These are phyloP conservation scores for Drosophila bifasciata DNA, from an alignment of 1,140 invertebrate species.

Conservation along the genomic window DNA sequence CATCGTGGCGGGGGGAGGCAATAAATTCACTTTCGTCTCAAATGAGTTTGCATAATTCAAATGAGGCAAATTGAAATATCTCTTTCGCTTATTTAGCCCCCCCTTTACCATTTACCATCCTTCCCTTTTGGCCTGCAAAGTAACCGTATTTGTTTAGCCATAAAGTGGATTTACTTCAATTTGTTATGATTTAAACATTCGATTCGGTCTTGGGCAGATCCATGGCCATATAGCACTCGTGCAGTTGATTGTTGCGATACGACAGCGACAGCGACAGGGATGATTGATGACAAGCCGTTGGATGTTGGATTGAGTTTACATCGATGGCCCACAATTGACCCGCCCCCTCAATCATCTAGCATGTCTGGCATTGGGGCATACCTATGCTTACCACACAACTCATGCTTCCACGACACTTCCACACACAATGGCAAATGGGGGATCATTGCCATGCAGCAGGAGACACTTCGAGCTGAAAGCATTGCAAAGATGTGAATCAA, in stretches of 20 bases:
- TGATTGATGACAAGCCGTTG: conserved; percentile 1
- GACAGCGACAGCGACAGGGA: not conserved
- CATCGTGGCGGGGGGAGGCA: conserved; percentile 34
- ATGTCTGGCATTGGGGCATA: no score
- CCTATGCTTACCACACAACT: no score
- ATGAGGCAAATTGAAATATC: conserved; percentile 56
- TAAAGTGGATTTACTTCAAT: conserved; percentile 55
- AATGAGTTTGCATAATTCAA: conserved; percentile 75
- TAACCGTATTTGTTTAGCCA: conserved; percentile 65
- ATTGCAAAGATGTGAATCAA: conserved; percentile 52
- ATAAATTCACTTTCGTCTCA: conserved; percentile 72
- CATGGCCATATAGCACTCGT: conserved; percentile 16
- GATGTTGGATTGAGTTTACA: not conserved
- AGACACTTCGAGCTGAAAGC: not conserved
- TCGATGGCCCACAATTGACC: not conserved
- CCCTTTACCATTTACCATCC: no score
- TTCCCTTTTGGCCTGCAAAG: conserved; percentile 4
- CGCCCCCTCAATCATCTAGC: not conserved
- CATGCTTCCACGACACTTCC: no score
- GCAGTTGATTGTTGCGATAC: conserved; percentile 17
- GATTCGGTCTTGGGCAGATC: conserved; percentile 1
- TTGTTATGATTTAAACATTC: conserved; percentile 46
- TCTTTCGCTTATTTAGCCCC: not conserved
- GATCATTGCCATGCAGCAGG: conserved; percentile 30
- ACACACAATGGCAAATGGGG: no score